Percentiles rank a stretch among this genome's conserved stretches.
phyloP scores from a whole-genome alignment of 1,140 invertebrate species.

The Belonocnema kinseyi region DNA sequence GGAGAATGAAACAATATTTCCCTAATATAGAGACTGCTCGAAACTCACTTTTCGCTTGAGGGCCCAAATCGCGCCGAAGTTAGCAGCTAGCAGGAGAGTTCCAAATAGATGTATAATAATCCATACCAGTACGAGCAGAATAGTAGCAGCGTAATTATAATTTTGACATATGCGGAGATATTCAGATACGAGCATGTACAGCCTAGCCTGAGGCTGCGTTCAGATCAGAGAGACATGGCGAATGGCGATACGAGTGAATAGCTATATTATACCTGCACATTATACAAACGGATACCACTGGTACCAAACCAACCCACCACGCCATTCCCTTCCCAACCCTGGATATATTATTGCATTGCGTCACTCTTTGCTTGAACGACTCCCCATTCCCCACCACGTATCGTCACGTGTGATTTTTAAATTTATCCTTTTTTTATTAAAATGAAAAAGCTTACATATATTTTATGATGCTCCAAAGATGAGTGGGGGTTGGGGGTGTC shows the following conservation, averaged over 20 bases:
- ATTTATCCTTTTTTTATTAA: too few species aligned
- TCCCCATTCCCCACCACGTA: conserved; percentile 40
- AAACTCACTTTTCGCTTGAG: conserved; percentile 23
- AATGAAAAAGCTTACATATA: too few species aligned
- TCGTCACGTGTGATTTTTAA: neutral
- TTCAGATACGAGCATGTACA: conserved; percentile 59
- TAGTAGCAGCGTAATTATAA: conserved; percentile 53
- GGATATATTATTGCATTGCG: conserved; percentile 39
- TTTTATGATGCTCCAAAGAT: too few species aligned
- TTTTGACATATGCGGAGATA: conserved; percentile 63
- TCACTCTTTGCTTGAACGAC: conserved; percentile 53
- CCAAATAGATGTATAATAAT: conserved; percentile 41
- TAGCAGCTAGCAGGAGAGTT: conserved; percentile 41
- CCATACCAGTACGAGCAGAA: conserved; percentile 40
- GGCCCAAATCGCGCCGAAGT: conserved; percentile 24
- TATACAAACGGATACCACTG: conserved; percentile 58
- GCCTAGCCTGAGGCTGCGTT: conserved; percentile 65
- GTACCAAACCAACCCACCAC: conserved; percentile 58
- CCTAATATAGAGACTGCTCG: neutral
- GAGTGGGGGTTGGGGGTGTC: too few species aligned
- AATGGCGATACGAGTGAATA: conserved; percentile 60
- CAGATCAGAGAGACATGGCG: conserved; percentile 56
- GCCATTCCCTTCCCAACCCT: conserved; percentile 37
- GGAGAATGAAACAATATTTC: neutral
- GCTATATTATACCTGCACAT: conserved; percentile 55